A percentile compares a stretch with the other conserved stretches of the same genome.
These are phyloP conservation scores for Tenthredo scrophulariae DNA, from an alignment of 2,888 invertebrate genomes.

Conservation along the genomic window DNA sequence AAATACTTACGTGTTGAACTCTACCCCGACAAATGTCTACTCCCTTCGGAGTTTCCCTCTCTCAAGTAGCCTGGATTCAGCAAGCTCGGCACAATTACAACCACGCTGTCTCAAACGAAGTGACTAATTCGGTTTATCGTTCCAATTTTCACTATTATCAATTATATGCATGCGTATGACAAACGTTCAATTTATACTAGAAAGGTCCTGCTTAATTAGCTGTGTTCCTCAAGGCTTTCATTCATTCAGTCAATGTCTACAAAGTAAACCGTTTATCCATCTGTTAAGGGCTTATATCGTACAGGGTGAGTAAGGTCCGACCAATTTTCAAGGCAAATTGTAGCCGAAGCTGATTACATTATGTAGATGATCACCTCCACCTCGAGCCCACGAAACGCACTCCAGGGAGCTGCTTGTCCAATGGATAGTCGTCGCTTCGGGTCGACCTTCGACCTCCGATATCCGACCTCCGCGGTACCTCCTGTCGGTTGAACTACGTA, in stretches of 20 bases:
- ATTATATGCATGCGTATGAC: not conserved
- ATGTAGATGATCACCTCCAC: slow-evolving; percentile 39
- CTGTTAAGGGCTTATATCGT: not conserved
- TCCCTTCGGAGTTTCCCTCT: slow-evolving; percentile 26
- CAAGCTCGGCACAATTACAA: slow-evolving; percentile 38
- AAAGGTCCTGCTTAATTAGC: too few species aligned
- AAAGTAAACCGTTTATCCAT: slow-evolving; percentile 21
- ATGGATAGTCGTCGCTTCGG: slow-evolving; percentile 48
- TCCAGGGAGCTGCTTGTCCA: slow-evolving; percentile 38
- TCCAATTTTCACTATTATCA: not conserved
- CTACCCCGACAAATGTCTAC: slow-evolving; percentile 17
- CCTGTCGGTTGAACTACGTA: slow-evolving; percentile 39
- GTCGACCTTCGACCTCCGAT: slow-evolving; percentile 39
- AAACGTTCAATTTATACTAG: not conserved
- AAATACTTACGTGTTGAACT: slow-evolving; percentile 39
- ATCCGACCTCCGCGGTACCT: slow-evolving; percentile 30
- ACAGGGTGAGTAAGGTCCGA: not conserved
- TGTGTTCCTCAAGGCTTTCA: not conserved
- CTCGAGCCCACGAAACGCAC: slow-evolving; percentile 47
- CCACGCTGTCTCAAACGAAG: slow-evolving; percentile 25
- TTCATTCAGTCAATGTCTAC: not conserved
- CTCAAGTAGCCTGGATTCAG: slow-evolving; percentile 10
- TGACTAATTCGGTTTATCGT: slow-evolving; percentile 46
- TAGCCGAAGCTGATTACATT: slow-evolving; percentile 43
- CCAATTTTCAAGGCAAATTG: slow-evolving; percentile 44